phyloP scores from a whole-genome alignment of 2,113 vertebrate species.

The Perccottus glenii region DNA sequence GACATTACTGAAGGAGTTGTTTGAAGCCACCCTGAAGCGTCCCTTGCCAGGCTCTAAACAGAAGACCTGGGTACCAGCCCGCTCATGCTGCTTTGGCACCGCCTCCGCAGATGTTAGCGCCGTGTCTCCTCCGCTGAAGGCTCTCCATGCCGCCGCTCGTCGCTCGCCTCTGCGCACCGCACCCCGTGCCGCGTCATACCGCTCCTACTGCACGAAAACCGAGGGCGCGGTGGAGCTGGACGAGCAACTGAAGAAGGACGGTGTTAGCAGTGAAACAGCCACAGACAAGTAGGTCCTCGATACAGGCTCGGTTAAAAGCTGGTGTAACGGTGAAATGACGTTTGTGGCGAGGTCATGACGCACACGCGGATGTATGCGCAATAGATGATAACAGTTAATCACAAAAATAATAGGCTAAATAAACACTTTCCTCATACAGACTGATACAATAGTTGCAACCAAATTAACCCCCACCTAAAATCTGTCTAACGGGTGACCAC shows the following conservation, averaged over 20 bases:
- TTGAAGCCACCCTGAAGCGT: slow-evolving; percentile 71
- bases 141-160: slow-evolving; percentile 39
- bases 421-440: not conserved
- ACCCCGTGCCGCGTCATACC: slow-evolving; percentile 20
- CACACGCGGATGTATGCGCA: slow-evolving; percentile 18
- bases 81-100: slow-evolving; percentile 40
- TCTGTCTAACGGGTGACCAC: not conserved
- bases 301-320: not conserved
- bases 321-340: not conserved
- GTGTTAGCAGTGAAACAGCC: slow-evolving; percentile 30
- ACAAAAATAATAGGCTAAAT: not conserved
- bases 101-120: slow-evolving; percentile 41
- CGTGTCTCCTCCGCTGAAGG: slow-evolving; percentile 23
- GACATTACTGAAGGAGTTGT: slow-evolving; percentile 77
- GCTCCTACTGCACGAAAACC: slow-evolving; percentile 71
- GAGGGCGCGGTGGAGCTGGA: slow-evolving; percentile 62
- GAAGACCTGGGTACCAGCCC: slow-evolving; percentile 50
- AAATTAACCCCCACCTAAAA: too few relatives aligned
- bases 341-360: slow-evolving; percentile 26
- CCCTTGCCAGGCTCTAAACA: slow-evolving; percentile 45
- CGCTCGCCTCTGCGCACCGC: slow-evolving; percentile 30
- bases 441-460: not conserved
- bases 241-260: slow-evolving; percentile 71
- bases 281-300: slow-evolving; percentile 71
- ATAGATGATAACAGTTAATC: not conserved